phyloP scores from a whole-genome alignment of 2,113 vertebrate species.

The Ciconia boyciana region DNA sequence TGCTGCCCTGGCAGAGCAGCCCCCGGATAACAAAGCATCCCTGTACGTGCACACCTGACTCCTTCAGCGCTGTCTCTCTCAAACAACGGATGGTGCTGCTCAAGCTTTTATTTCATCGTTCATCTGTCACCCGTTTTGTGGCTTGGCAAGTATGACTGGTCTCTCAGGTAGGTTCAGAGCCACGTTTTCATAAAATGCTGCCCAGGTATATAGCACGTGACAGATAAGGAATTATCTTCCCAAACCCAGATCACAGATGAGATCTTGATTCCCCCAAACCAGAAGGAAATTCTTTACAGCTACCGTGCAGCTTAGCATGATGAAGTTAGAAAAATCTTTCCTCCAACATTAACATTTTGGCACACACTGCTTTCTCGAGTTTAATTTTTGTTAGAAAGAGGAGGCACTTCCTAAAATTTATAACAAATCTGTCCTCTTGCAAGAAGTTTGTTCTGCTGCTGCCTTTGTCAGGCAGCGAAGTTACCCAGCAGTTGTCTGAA shows the following conservation, averaged over 20 bases:
- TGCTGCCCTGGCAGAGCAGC: neutral
- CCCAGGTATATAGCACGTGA: accelerated
- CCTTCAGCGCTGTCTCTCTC: neutral
- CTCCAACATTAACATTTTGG: neutral
- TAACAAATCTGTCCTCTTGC: neutral
- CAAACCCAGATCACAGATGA: neutral
- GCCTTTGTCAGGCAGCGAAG: neutral
- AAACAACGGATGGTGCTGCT: neutral
- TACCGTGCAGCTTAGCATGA: neutral
- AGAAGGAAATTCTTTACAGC: neutral
- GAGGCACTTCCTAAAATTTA: neutral
- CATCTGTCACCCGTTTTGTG: neutral
- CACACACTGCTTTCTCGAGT: neutral
- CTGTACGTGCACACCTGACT: neutral
- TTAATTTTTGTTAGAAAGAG: neutral
- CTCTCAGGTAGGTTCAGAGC: neutral
- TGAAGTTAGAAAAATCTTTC: neutral
- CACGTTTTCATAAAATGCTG: neutral
- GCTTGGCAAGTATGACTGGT: neutral
- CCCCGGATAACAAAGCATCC: neutral
- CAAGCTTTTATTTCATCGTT: neutral
- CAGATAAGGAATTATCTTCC: neutral
- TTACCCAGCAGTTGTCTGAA: neutral
- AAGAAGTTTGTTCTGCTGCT: neutral
- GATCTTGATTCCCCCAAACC: neutral